Conservation (phyloP, 1,140 invertebrate genomes). For the Trichogramma pretiosum region DNA sequence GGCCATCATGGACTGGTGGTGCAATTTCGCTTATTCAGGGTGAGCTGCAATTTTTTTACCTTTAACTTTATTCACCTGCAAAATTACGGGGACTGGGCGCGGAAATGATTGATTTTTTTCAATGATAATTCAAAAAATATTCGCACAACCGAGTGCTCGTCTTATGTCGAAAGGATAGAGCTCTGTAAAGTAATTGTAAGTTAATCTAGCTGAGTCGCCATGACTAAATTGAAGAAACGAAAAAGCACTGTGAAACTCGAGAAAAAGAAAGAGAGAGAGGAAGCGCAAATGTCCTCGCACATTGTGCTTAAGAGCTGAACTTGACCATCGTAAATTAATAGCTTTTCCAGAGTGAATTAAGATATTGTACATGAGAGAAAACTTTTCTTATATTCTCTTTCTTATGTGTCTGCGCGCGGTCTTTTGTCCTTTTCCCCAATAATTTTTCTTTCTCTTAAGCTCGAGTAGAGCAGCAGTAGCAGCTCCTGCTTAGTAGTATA, state of each 20-base stretch:
- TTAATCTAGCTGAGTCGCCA: not conserved
- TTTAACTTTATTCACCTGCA: too few relatives aligned
- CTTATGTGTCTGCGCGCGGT: too few relatives aligned
- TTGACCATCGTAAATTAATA: conserved; percentile 8
- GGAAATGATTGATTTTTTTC: too few relatives aligned
- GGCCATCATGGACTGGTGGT: conserved; percentile 78
- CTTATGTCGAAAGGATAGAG: too few relatives aligned
- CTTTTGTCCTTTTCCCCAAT: too few relatives aligned
- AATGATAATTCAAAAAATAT: too few relatives aligned
- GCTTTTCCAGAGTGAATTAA: not conserved
- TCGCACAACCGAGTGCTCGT: too few relatives aligned
- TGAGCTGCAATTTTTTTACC: too few relatives aligned
- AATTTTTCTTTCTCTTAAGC: not conserved
- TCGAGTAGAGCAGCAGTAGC: not conserved
- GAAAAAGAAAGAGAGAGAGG: not conserved
- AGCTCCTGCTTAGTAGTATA: not conserved
- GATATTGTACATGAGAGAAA: not conserved
- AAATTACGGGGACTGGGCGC: too few relatives aligned
- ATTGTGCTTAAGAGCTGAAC: too few relatives aligned
- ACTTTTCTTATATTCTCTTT: not conserved
- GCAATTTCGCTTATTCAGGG: conserved; percentile 83
- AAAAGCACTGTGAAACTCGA: not conserved
- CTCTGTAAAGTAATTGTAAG: too few relatives aligned
- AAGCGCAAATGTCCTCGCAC: too few relatives aligned
- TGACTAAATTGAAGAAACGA: not conserved